Evolutionary conservation across 1,140 invertebrate genomes (phyloP), one percentile per base, ranked within the genome.

Genomic region (Drosophila athabasca): DNA sequence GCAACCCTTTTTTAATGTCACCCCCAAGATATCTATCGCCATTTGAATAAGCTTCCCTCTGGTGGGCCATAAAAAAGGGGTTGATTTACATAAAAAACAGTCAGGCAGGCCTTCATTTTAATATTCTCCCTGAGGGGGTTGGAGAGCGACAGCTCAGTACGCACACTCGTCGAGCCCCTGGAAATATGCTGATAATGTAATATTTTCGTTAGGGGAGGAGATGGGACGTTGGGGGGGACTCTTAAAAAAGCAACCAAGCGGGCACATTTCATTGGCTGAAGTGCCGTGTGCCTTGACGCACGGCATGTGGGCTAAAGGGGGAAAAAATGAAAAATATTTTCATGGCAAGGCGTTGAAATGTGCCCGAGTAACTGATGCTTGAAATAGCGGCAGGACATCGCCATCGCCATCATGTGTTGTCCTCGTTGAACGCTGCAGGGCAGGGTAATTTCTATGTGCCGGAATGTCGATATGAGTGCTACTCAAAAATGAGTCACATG

Each of bases 11-110:
- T 79, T 85, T 87, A 71, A 77, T 58, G 68, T 17, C 17, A 49
- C 54, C 50, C 57, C 35, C n/a, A 11, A 11, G 19, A 11, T 3
- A 24, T n/a, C 15, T 45, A 61, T 17, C 22, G 67, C 58, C 83
- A 87, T 87, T 87, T 87, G 67, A 87, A 87, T 87, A 87, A 88
- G 82, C 82, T 88, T 39, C 43, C 59, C 22, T 51, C 65, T 62
- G 55, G 68, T 67, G 64, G 29, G 50, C 51, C 39, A 66, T 60
- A 62, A 55, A 51, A 76, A 87, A 82, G 83, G 82, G 82, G 82
- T 87, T 88, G 82, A 88, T 87, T 87, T 87, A 88, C 82, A 88
- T 87, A 88, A 88, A 81, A 81, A 71, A 62, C 43, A 24, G 39
- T 6, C 17, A 24, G 39, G 7, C 29, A 2, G 58, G 51, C 50